Base-by-base conservation (phyloP, 1,140 invertebrate species). In the Scaptomyza montana region DNA sequence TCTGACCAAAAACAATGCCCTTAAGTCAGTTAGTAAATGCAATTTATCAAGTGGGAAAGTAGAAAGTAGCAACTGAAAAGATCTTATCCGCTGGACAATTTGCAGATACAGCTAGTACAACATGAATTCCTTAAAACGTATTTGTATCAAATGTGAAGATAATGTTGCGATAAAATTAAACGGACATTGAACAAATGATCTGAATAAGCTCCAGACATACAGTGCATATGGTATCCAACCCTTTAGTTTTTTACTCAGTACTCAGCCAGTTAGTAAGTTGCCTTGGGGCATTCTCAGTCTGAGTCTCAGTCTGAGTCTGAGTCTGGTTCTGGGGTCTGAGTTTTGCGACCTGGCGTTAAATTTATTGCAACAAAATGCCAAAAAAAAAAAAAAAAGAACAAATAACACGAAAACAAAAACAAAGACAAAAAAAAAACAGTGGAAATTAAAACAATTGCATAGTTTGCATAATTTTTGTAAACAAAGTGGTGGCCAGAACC, bases 381-480 rank as follows among this genome's bases (percentile, higher is more conserved):
- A 45, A 71, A 78, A 82, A 71, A 33, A 28, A 28, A 16, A 67
- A 33, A 41, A 57, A 28, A 21, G 13, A 50, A 30, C 25, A 43
- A 47, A 25, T 13, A 8, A 33, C 21, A 43, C 21, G 21, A 36
- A 16, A 41, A 57, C 21, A 25, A 25, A 25, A 25, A 25, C 21
- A 25, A 25, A 2, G 21, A 25, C 21, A 25, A 4, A 43, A 4
- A 43, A 49, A 47, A 51, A 76, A 61, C n/a, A 53, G 16, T 51
- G 56, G 28, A 73, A 84, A 85, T 80, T 80, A 85, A 85, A 85
- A 80, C 80, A 85, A 85, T 85, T 85, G 80, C 80, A 80, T 80
- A 68, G 73, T 85, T 85, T 85, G 80, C 77, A 85, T 85, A 85
- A 85, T 85, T 85, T 80, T 59, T 85, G 80, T 85, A 85, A 85